Base-by-base conservation (phyloP, 2,113 vertebrate species). In the Cynopterus brachyotis region DNA sequence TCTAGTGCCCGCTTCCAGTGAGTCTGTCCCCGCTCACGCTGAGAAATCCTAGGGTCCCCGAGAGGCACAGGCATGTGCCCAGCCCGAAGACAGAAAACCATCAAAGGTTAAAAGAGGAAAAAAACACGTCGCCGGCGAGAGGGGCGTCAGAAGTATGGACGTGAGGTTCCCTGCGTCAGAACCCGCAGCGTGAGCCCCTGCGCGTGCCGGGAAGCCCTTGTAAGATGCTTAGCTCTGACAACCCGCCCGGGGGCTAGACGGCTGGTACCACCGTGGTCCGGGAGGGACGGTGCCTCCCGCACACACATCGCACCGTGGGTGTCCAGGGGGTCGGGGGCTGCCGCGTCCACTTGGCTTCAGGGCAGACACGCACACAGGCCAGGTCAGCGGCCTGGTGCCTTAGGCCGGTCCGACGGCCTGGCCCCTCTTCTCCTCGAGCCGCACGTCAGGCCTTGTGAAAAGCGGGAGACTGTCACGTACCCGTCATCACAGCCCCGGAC, bases 251-350 rank as follows among this genome's bases (percentile, higher is more conserved):
- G 69, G 62, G 40, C 20, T 79, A 6, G 88, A 9, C 40, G 47
- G 50, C 45, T 62, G 40, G 55, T 20, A 1, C 79, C 64, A 10
- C 1, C 2, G 9, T 20, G 32, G 35, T 15, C 9, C 59, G 5
- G 4, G 9, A 3, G 57, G 57, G 30, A 6, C 0, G 2, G 8
- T 32, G 17, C 1, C 0, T 0, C 2, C 2, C 10, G 30, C 22
- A 3, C 40, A 62, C 40, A 1, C 0, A 0, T 19, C 9, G 4
- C 90, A 50, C 24, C 11, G 45, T 17, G 42, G 60, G 17, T 2
- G 26, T 13, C 26, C 19, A 5, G 19, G 37, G 62, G 32, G 35
- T 4, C 15, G 15, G 40, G 90, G 26, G 17, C 50, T 30, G 55
- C 32, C 0, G 1, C 20, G 22, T 30, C 2, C 7, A 2, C 20